phyloP scores from a whole-genome alignment of 2,888 invertebrate genomes.

The Desoria tigrina region DNA sequence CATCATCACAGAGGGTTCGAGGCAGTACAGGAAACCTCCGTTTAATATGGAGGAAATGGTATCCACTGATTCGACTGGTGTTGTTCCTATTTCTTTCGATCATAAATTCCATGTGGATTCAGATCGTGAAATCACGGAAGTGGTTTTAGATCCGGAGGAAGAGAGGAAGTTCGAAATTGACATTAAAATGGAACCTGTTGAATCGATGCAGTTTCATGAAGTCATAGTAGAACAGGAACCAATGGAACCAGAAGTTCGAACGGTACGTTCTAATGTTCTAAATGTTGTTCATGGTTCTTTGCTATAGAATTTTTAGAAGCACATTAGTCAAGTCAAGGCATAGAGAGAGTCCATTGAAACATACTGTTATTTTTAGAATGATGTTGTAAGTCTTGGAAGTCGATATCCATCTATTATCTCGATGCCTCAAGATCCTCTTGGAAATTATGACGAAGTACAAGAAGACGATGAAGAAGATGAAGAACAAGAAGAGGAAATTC shows the following conservation, averaged over 20 bases:
- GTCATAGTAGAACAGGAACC: no score
- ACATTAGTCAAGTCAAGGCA: no score
- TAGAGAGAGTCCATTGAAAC: no score
- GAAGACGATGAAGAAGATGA: background rate
- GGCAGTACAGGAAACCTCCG: background rate
- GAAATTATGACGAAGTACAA: background rate
- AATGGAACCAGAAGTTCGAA: background rate
- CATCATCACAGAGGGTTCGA: constrained; percentile 28
- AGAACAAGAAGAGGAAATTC: background rate
- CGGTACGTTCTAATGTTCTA: no score
- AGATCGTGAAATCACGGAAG: background rate
- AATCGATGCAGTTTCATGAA: background rate
- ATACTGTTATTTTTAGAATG: no score
- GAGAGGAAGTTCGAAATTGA: background rate
- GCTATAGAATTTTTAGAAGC: no score
- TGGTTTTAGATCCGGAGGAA: background rate
- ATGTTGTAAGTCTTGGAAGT: no score
- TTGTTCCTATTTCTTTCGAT: background rate
- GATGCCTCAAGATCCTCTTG: constrained; percentile 1
- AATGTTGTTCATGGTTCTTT: no score
- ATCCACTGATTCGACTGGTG: background rate
- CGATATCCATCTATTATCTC: no score
- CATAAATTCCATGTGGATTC: background rate
- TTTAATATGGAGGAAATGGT: background rate
- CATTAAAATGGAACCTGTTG: background rate